These are phyloP conservation scores for Orientallactaga sibirica DNA, from an alignment of 2,797 vertebrate species.

Conservation along the genomic window DNA sequence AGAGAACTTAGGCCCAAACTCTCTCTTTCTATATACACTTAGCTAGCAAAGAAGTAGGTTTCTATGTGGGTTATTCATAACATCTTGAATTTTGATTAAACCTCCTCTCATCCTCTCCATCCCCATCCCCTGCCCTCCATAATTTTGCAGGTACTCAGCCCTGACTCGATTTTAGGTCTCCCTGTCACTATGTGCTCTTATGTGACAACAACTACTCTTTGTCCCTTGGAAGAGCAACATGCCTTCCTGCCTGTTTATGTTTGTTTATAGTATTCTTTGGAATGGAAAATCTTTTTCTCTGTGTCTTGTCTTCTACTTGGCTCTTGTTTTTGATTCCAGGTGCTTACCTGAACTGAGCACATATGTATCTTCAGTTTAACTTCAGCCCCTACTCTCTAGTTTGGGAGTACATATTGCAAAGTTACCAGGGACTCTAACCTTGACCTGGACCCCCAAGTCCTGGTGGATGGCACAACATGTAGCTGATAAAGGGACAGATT, in stretches of 20 bases:
- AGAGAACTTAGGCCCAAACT: too few relatives aligned
- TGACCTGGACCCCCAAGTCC: conserved; percentile 11
- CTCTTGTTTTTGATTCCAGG: conserved; percentile 67
- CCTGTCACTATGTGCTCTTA: neutral
- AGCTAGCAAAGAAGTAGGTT: too few relatives aligned
- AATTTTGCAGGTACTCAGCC: neutral
- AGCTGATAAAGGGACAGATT: conserved; percentile 9
- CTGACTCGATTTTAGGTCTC: conserved; percentile 3
- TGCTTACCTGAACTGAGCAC: conserved; percentile 56
- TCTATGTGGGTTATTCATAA: too few relatives aligned
- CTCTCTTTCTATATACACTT: too few relatives aligned
- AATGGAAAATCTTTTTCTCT: neutral
- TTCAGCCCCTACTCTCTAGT: conserved; percentile 40
- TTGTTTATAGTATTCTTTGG: neutral
- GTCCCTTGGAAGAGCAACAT: neutral
- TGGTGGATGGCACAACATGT: neutral
- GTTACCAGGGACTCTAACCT: conserved; percentile 34
- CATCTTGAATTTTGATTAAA: too few relatives aligned
- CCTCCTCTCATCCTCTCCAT: too few relatives aligned
- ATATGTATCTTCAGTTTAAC: conserved; percentile 40
- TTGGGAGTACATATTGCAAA: conserved; percentile 56
- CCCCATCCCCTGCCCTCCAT: neutral
- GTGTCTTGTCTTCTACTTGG: conserved; percentile 52
- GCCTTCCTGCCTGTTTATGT: conserved; percentile 38
- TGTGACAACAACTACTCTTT: neutral